These are phyloP conservation scores for Stichodactyla mertensii DNA, from an alignment of 64 coral and sea anemone genomes.

Conservation along the genomic window DNA sequence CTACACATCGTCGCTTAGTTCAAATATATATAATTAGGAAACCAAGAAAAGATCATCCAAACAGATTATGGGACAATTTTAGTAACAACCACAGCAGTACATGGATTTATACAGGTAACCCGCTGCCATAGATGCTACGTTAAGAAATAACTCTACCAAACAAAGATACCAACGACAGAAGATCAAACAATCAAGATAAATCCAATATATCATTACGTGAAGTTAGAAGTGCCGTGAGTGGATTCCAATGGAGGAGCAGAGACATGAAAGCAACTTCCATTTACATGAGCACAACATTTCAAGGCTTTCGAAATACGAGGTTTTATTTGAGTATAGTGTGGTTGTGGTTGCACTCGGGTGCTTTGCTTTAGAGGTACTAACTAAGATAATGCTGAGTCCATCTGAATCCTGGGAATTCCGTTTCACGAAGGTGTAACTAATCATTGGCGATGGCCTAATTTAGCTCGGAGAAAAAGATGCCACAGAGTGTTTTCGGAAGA, in stretches of 20 bases:
- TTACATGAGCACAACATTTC: not conserved
- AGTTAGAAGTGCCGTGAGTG: not conserved
- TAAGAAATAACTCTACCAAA: not conserved
- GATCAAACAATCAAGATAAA: not conserved
- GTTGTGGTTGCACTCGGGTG: not conserved
- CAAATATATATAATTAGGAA: too few species aligned
- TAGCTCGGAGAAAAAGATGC: too few species aligned
- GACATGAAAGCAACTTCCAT: not conserved
- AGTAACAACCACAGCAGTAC: not conserved
- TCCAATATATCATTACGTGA: not conserved
- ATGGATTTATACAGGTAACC: not conserved
- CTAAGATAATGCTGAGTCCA: not conserved
- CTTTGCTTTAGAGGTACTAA: not conserved
- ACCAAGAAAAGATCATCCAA: too few species aligned
- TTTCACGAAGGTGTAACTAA: not conserved
- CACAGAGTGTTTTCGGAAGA: too few species aligned
- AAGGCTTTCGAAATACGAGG: slow-evolving; percentile 11
- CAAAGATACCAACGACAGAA: not conserved
- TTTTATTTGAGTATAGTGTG: slow-evolving; percentile 4
- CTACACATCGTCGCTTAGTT: not conserved
- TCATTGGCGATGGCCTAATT: too few species aligned
- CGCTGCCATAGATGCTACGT: not conserved
- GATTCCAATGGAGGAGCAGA: not conserved
- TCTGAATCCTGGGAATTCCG: not conserved
- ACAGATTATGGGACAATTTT: not conserved